These are phyloP conservation scores for Gymnocypris eckloni DNA, from an alignment of 2,797 vertebrate species.

Conservation along the genomic window DNA sequence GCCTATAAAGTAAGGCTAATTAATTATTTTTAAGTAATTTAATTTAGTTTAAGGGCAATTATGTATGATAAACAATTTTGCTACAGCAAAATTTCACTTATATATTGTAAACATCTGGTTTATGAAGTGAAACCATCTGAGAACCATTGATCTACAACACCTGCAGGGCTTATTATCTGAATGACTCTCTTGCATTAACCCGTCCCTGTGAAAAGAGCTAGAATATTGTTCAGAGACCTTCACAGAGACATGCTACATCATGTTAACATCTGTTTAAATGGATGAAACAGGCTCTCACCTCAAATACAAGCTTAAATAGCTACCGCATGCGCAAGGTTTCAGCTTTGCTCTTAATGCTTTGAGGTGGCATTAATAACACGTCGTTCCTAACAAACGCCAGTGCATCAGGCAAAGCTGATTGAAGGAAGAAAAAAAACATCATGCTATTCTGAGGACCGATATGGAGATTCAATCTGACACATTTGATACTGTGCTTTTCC, in stretches of 20 bases:
- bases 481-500: constrained; percentile 36
- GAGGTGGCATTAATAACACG: constrained; percentile 46
- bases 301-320: constrained; percentile 6
- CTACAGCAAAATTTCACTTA: neutral
- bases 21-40: neutral
- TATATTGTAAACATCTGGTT: neutral
- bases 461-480: constrained; percentile 34
- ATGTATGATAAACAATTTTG: neutral
- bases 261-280: constrained; percentile 44
- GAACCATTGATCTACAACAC: constrained; percentile 18
- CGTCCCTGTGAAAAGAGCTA: constrained; percentile 14
- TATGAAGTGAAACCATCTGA: neutral
- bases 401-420: constrained; percentile 19
- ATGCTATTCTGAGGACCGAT: constrained; percentile 24
- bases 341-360: constrained; percentile 36
- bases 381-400: constrained; percentile 12
- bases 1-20: neutral
- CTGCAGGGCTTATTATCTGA: constrained; percentile 13
- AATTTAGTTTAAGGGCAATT: neutral
- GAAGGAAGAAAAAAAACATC: neutral
- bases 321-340: constrained; percentile 11
- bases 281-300: constrained; percentile 23
- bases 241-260: constrained; percentile 22
- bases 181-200: constrained; percentile 16
- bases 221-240: constrained; percentile 33